These are phyloP conservation scores for Oligia fasciuncula DNA, from an alignment of 2,888 invertebrate species.

Conservation along the genomic window DNA sequence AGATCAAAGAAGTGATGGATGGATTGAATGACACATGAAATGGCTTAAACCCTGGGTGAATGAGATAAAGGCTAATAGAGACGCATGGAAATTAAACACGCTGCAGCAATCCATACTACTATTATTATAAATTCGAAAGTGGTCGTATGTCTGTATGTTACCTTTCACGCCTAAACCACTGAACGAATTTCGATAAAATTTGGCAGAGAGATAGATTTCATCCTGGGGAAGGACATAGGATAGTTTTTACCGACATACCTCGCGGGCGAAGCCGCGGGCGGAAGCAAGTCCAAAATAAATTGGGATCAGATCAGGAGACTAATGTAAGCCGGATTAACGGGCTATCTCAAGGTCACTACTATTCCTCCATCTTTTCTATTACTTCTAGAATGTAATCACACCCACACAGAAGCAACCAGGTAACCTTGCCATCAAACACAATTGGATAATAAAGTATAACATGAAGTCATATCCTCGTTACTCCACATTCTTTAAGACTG, in stretches of 20 bases:
- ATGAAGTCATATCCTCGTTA: slow-evolving; percentile 67
- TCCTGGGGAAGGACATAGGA: too few relatives aligned
- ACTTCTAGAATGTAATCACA: slow-evolving; percentile 36
- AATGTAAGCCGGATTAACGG: background rate
- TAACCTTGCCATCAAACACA: slow-evolving; percentile 40
- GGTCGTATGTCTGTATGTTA: too few relatives aligned
- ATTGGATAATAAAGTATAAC: slow-evolving; percentile 61
- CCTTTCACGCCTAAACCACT: too few relatives aligned
- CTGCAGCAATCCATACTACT: too few relatives aligned
- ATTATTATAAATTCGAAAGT: too few relatives aligned
- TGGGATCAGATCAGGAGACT: background rate
- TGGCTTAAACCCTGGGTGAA: background rate
- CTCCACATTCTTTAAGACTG: slow-evolving; percentile 30
- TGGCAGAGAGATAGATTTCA: too few relatives aligned
- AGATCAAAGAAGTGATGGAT: background rate
- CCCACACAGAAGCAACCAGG: slow-evolving; percentile 29
- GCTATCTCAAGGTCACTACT: background rate
- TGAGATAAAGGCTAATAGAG: background rate
- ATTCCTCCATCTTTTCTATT: background rate
- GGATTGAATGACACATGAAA: background rate
- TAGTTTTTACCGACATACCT: too few relatives aligned
- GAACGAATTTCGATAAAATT: too few relatives aligned
- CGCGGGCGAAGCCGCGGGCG: too few relatives aligned
- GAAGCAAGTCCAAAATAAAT: background rate
- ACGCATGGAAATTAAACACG: background rate